Evolutionary conservation across 2,888 invertebrate genomes (phyloP), one percentile per base, ranked within the genome.

Genomic region (Cheilosia impressa): DNA sequence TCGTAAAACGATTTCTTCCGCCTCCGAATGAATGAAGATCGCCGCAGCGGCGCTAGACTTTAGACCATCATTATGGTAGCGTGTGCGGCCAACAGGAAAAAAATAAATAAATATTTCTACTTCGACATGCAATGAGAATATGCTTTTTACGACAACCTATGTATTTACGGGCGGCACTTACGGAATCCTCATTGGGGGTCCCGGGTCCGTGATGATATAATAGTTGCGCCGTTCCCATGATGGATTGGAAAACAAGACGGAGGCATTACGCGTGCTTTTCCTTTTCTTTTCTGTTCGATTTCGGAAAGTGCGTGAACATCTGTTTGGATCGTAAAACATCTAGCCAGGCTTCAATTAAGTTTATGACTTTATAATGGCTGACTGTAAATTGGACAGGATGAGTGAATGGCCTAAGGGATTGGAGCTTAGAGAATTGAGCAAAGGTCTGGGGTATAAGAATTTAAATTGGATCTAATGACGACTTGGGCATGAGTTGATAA

Each of bases 361-460:
- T 77, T 77, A 77, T 62, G 60, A 13, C 76, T 77, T 77, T 77
- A 68, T 77, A 77, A 77, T 77, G 50, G 53, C 68, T 7, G 68
- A 38, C 68, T 22, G 57, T 47, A 66, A 76, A 68, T 66, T 50
- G 57, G 65, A 58, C 47, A 50, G 66, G 45, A 58, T 63, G 58
- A 34, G 22, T 52, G 19, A 41, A n/a, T 38, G 22, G 9, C 68
- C 19, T 50, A 3, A 15, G 43, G 50, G 27, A 27, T 15, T 34
- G 63, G 10, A 7, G 27, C 31, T 10, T 22, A 34, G 47, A 43
- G 53, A 10, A 57, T 47, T 22, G n/a, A 7, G 22, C 34, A 15
- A 27, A 43, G 41, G n/a, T 53, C 24, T 34, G 63, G 27, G 41
- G 71, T 50, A 27, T 60, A 43, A 24, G 7, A 13, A 58, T 58